phyloP scores from a whole-genome alignment of 1,140 invertebrate species.

The Anoplophora glabripennis region DNA sequence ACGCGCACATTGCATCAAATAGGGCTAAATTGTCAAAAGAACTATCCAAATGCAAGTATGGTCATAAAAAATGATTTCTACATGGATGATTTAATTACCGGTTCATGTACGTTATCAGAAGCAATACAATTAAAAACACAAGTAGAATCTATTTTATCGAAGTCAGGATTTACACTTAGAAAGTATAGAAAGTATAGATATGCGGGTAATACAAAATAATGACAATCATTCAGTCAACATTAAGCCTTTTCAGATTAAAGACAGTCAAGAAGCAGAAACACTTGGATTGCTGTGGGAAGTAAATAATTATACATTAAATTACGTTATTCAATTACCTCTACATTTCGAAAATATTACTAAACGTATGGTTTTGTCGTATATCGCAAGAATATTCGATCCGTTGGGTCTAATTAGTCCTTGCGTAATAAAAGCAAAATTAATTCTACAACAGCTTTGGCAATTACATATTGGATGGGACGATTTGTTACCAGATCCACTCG shows the following conservation, averaged over 20 bases:
- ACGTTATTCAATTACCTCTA: too few species aligned
- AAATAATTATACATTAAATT: too few species aligned
- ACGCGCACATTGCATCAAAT: background rate
- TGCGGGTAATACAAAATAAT: too few species aligned
- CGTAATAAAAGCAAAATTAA: constrained; percentile 46
- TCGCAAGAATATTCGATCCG: constrained; percentile 13
- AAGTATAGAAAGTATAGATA: too few species aligned
- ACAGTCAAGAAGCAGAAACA: too few species aligned
- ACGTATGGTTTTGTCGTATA: constrained; percentile 2
- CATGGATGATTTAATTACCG: background rate
- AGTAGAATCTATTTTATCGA: too few species aligned
- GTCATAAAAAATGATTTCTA: background rate
- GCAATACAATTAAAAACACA: background rate
- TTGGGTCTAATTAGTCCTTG: constrained; percentile 35
- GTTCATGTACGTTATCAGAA: background rate
- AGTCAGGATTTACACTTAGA: too few species aligned
- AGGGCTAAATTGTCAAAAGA: background rate
- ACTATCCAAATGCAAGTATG: background rate
- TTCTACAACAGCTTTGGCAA: constrained; percentile 49
- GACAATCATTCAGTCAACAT: too few species aligned
- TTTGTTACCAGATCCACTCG: constrained; percentile 16
- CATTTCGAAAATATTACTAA: background rate
- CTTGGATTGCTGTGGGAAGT: too few species aligned
- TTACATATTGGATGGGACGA: constrained; percentile 49
- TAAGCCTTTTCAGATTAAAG: too few species aligned